Base-by-base conservation (phyloP, 92 coral and sea anemone species). In the Virgularia gustaviana region DNA sequence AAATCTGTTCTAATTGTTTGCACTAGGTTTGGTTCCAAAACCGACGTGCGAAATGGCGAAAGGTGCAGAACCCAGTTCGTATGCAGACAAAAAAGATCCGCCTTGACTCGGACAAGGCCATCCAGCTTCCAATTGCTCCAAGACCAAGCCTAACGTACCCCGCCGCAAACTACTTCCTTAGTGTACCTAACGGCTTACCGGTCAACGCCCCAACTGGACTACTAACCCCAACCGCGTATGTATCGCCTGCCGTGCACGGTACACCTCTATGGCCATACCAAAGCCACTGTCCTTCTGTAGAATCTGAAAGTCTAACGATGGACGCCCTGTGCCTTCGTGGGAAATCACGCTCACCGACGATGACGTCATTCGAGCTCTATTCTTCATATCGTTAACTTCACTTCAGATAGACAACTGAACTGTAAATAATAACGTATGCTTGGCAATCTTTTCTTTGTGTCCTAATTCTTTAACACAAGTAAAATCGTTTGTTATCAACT, bases 41-140 rank as follows among this genome's bases (percentile, higher is more conserved):
- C 70, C 82, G 99, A 53, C 65, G 99, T 73, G 99, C 99, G 2
- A 94, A 94, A 55, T 94, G 99, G 99, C 89, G 99, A 42, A 94
- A 94, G 25, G 78, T 87, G 34, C 99, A 94, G 63, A 94, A 94
- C 51, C 99, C 99, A 12, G 81, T 72, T 52, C 99, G 88, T 25
- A 61, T 86, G 13, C 85, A 89, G 3, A 66, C 85, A 54, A 94
- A 94, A 84, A 94, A 94, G 32, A 81, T 88, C 16, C 84, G 96
- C 15, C 87, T 83, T 38, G 85, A 85, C 49, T 75, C 83, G 29
- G 96, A 94, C 24, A 89, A 86, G 38, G 88, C 86, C n/a, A 71
- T 86, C 18, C 99, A 94, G 74, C 86, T 94, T 62, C 96, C 99
- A 3, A 94, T 94, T 27, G 99, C 99, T 18, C 99, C 99, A 2